These are phyloP conservation scores for Eugnorisma glareosa DNA, from an alignment of 2,888 invertebrate genomes.

Conservation along the genomic window DNA sequence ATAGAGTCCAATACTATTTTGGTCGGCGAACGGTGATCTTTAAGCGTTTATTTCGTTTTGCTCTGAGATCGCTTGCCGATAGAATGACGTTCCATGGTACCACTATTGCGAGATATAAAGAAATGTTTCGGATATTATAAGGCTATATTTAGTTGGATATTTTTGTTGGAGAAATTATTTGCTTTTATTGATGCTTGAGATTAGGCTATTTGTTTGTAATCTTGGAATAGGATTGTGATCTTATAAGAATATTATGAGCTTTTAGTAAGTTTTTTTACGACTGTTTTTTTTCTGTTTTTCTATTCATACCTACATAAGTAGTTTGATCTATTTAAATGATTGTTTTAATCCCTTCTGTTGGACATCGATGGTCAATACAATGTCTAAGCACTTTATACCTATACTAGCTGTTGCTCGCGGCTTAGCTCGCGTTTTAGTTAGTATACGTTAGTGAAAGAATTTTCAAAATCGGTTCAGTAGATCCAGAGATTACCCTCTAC, in stretches of 20 bases:
- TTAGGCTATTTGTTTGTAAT: conserved; percentile 12
- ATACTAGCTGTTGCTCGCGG: too few relatives aligned
- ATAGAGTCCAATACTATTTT: conserved; percentile 90
- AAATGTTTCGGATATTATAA: conserved; percentile 63
- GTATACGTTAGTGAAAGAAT: too few relatives aligned
- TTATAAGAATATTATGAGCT: neutral
- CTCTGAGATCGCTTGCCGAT: conserved; percentile 77
- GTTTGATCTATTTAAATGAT: neutral
- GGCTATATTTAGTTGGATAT: conserved; percentile 53
- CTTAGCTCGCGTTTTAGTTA: too few relatives aligned
- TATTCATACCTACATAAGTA: neutral
- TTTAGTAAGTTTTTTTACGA: neutral
- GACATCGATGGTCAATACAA: neutral
- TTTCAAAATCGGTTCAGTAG: too few relatives aligned
- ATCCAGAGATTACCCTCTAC: too few relatives aligned
- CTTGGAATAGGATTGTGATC: conserved; percentile 2
- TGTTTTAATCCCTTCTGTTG: neutral
- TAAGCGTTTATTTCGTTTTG: conserved; percentile 84
- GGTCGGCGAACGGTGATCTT: conserved; percentile 86
- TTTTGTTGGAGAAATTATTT: conserved; percentile 33
- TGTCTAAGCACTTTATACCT: neutral
- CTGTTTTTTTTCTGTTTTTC: neutral
- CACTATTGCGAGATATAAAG: conserved; percentile 65
- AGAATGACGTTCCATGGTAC: conserved; percentile 75
- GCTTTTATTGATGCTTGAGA: conserved; percentile 26